Percentiles rank a stretch among this genome's conserved stretches.
These are phyloP conservation scores for Perithous albicinctus DNA, from an alignment of 2,888 invertebrate genomes.

Conservation along the genomic window DNA sequence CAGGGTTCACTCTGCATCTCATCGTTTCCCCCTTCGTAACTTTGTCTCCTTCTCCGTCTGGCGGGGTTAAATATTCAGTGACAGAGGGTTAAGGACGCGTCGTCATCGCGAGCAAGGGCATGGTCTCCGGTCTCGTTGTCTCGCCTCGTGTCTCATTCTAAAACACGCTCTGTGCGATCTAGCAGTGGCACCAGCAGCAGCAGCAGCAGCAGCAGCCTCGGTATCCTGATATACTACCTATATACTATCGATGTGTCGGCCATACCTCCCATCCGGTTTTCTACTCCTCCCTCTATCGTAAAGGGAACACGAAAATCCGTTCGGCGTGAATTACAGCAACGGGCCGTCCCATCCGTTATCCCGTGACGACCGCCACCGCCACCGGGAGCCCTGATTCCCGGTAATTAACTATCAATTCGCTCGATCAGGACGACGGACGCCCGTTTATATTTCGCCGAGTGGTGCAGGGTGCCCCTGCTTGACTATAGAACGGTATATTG, in stretches of 20 bases:
- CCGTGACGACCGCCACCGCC: conserved; percentile 66
- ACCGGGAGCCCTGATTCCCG: conserved; percentile 76
- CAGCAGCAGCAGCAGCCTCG: conserved; percentile 1
- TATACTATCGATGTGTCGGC: conserved; percentile 64
- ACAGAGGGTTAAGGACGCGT: conserved; percentile 72
- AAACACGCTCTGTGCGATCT: conserved; percentile 39
- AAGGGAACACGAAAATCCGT: conserved; percentile 82
- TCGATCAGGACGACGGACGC: conserved; percentile 73
- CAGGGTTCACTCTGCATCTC: background rate
- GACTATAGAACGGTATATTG: background rate
- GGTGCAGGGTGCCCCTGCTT: conserved; percentile 32
- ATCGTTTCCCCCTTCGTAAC: conserved; percentile 1
- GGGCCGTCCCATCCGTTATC: conserved; percentile 81
- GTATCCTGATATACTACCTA: conserved; percentile 19
- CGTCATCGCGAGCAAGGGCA: conserved; percentile 29
- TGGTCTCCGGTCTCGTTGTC: conserved; percentile 27
- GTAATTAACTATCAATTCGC: conserved; percentile 83
- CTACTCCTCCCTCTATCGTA: conserved; percentile 69
- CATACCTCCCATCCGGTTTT: conserved; percentile 36
- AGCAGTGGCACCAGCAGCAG: background rate
- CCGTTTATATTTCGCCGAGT: conserved; percentile 70
- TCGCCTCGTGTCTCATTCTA: conserved; percentile 27
- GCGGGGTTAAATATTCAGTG: conserved; percentile 76
- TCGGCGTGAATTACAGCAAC: conserved; percentile 81
- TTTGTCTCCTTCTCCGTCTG: conserved; percentile 17